These are phyloP conservation scores for Zophobas atratus DNA, from an alignment of 1,140 invertebrate genomes.

Conservation along the genomic window DNA sequence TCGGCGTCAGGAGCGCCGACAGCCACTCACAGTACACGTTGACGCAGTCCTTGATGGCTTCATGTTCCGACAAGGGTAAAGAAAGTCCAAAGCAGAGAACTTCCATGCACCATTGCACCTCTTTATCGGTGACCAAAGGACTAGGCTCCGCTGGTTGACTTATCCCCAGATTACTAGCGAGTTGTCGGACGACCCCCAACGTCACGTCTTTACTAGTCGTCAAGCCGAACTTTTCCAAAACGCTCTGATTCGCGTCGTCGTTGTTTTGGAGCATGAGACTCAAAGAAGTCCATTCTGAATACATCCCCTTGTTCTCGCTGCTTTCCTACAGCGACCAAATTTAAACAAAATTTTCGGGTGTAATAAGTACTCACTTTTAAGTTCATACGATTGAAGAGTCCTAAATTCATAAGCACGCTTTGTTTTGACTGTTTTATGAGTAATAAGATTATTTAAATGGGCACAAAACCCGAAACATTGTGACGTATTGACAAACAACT, in stretches of 20 bases:
- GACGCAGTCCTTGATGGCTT: constrained; percentile 96
- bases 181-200: constrained; percentile 85
- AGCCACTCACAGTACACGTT: constrained; percentile 98
- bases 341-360: constrained; percentile 34
- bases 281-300: constrained; percentile 89
- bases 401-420: constrained; percentile 79
- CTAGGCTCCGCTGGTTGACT: constrained; percentile 84
- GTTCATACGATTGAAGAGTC: constrained; percentile 82
- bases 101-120: constrained; percentile 94
- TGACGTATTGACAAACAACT: background rate
- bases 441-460: background rate
- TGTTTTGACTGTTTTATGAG: background rate
- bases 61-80: constrained; percentile 90
- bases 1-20: constrained; percentile 88
- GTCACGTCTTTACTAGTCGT: constrained; percentile 86
- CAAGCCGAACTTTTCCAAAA: constrained; percentile 88
- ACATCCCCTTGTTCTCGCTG: constrained; percentile 79
- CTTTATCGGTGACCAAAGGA: constrained; percentile 81
- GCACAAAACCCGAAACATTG: no score
- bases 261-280: constrained; percentile 78
- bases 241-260: constrained; percentile 80
- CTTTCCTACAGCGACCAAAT: constrained; percentile 66
- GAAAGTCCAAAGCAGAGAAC: constrained; percentile 95
- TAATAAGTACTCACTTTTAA: constrained; percentile 72
- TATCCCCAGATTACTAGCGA: constrained; percentile 84